phyloP scores from a whole-genome alignment of 2,113 vertebrate genomes.

The Salminus brasiliensis region DNA sequence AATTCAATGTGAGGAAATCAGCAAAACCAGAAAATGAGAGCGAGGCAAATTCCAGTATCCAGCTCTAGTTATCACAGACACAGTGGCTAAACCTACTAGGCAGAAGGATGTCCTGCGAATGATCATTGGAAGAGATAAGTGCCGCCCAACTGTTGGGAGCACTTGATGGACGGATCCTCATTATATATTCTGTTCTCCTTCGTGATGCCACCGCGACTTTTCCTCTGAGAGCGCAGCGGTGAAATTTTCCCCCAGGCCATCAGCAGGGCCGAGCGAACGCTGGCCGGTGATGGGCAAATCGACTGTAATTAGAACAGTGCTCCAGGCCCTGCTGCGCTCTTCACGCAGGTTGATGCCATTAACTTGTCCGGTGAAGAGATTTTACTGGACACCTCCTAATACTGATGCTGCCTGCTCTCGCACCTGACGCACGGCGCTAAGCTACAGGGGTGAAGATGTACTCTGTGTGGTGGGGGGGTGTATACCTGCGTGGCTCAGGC shows the following conservation, averaged over 20 bases:
- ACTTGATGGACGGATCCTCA: background rate
- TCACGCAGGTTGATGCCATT: background rate
- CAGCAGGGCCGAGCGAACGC: background rate
- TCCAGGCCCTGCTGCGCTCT: background rate
- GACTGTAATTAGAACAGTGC: slow-evolving; percentile 12
- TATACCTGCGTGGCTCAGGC: background rate
- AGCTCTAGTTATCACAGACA: background rate
- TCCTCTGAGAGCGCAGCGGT: background rate
- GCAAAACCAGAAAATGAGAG: background rate
- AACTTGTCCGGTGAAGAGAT: slow-evolving; percentile 3
- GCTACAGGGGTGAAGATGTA: too few relatives aligned
- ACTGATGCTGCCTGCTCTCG: background rate
- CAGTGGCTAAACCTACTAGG: background rate
- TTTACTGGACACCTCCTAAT: slow-evolving; percentile 7
- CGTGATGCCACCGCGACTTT: too few relatives aligned
- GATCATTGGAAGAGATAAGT: background rate
- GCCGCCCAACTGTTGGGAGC: background rate
- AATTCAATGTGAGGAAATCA: too few relatives aligned
- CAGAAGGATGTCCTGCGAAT: background rate
- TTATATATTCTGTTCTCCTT: slow-evolving; percentile 8
- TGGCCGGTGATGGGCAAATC: background rate
- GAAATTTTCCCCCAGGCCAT: background rate
- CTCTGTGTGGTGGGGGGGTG: background rate
- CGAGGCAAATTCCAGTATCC: background rate
- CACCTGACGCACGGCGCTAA: too few relatives aligned